phyloP scores from a whole-genome alignment of 2,797 vertebrate species.

The Coccyzus lansbergi region DNA sequence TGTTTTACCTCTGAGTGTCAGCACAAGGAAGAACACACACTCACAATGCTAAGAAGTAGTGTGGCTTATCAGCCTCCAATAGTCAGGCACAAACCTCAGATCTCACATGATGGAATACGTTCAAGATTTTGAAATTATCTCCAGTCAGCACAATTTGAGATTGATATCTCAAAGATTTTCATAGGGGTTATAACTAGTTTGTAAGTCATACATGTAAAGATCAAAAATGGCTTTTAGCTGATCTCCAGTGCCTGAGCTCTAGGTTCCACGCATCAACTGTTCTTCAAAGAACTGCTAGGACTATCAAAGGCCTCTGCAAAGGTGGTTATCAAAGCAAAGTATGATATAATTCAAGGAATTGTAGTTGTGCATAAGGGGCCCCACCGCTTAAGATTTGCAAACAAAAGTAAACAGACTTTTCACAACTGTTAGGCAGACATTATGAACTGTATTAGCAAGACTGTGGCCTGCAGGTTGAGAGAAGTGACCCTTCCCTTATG shows the following conservation, averaged over 20 bases:
- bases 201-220: neutral
- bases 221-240: neutral
- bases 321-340: neutral
- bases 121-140: neutral
- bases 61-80: neutral
- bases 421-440: neutral
- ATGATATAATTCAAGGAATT: neutral
- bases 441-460: neutral
- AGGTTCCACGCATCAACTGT: accelerated
- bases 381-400: neutral
- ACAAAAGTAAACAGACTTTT: neutral
- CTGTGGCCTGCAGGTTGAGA: neutral
- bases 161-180: neutral
- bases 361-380: neutral
- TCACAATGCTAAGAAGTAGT: too few relatives aligned
- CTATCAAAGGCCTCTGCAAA: neutral
- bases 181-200: neutral
- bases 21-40: neutral
- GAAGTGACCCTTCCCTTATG: neutral
- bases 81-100: neutral
- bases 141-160: too few relatives aligned
- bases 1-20: neutral
- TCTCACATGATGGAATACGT: neutral
- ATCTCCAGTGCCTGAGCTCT: neutral
- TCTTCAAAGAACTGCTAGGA: neutral